A percentile compares a stretch with the other conserved stretches of the same genome.
Evolutionary conservation across 2,888 invertebrate genomes (phyloP).

Genomic region (Drosophila cyrtoloma): DNA sequence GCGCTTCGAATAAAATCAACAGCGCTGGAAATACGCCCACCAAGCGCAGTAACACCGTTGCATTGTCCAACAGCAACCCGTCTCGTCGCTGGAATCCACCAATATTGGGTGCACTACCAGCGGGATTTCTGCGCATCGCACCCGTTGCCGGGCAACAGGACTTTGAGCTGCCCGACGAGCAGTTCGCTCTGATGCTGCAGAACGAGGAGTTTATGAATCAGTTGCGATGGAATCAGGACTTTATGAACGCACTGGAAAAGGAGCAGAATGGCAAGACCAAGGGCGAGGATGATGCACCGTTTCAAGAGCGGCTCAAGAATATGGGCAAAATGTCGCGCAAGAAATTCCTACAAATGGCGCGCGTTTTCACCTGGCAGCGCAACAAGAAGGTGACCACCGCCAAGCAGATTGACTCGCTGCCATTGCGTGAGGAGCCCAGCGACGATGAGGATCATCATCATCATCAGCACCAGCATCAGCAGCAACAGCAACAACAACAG

Average conservation of each 20-base stretch:
- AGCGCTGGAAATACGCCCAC: conserved; percentile 74
- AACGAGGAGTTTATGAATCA: conserved; percentile 96
- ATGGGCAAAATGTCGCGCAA: conserved; percentile 94
- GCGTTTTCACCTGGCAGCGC: conserved; percentile 90
- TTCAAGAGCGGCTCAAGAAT: conserved; percentile 91
- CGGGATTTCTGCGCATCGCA: conserved; percentile 89
- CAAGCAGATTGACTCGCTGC: conserved; percentile 87
- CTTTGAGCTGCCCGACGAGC: conserved; percentile 92
- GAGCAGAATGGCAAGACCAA: conserved; percentile 88
- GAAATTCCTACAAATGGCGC: conserved; percentile 92
- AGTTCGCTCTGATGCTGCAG: conserved; percentile 93
- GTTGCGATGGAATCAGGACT: conserved; percentile 93
- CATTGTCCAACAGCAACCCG: conserved; percentile 41
- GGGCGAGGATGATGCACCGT: conserved; percentile 88
- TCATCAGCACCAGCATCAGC: conserved; percentile 85
- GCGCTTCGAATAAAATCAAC: conserved; percentile 52
- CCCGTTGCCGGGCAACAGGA: conserved; percentile 83
- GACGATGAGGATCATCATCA: conserved; percentile 87
- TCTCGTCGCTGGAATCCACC: conserved; percentile 91
- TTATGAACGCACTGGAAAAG: conserved; percentile 92
- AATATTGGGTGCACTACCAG: conserved; percentile 91
- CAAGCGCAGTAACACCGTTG: conserved; percentile 58
- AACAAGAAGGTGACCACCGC: conserved; percentile 86
- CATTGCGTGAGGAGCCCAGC: conserved; percentile 88
- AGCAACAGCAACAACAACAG: conserved; percentile 45